A percentile compares a stretch with the other conserved stretches of the same genome.
phyloP scores from a whole-genome alignment of 2,888 invertebrate genomes.

The Terebella lapidaria region DNA sequence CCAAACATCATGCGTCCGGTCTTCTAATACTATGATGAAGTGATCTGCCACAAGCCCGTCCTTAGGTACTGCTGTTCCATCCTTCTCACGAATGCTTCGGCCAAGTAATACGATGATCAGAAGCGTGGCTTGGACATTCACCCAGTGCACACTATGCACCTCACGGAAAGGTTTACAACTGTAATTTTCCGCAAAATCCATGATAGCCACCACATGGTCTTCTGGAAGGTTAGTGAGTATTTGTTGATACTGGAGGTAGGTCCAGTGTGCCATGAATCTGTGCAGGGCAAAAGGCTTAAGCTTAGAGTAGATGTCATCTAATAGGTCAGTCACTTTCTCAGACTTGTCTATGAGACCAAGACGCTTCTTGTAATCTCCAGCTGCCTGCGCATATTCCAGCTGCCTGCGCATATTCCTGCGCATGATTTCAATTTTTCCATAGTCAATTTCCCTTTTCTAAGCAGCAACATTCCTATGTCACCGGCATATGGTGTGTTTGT shows the following conservation, averaged over 20 bases:
- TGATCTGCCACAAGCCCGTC: not conserved
- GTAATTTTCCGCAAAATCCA: not conserved
- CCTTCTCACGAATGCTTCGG: not conserved
- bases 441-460: no score
- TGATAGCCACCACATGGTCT: not conserved
- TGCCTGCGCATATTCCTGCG: not conserved
- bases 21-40: not conserved
- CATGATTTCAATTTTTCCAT: no score
- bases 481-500: no score
- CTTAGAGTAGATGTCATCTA: not conserved
- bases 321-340: not conserved
- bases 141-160: not conserved
- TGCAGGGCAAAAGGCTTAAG: not conserved
- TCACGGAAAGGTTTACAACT: not conserved
- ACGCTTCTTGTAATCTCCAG: not conserved
- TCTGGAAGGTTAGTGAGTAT: not conserved
- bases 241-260: not conserved
- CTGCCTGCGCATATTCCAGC: not conserved
- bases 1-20: not conserved
- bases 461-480: no score
- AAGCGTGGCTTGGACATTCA: not conserved
- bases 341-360: not conserved
- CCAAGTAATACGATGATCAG: not conserved
- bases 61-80: not conserved
- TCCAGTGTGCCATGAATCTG: not conserved